Evolutionary conservation across 2,888 invertebrate species (phyloP).

Genomic region (Dascillus cervinus): DNA sequence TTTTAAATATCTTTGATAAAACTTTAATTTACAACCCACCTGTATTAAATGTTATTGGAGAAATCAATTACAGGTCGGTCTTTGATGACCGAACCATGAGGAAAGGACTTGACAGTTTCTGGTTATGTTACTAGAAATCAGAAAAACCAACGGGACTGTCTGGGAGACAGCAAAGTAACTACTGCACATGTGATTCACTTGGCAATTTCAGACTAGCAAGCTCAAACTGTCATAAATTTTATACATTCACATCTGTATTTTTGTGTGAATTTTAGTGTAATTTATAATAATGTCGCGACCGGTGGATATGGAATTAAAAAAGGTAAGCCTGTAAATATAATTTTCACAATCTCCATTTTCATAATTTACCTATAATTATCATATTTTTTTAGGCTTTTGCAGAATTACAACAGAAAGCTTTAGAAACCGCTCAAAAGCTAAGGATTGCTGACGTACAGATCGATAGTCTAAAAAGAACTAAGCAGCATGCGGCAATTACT

Average conservation of each 20-base stretch:
- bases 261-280: too few species aligned
- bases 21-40: neutral
- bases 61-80: constrained; percentile 10
- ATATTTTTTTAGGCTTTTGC: constrained; percentile 56
- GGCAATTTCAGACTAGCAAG: too few species aligned
- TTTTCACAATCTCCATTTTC: too few species aligned
- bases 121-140: too few species aligned
- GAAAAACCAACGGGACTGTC: too few species aligned
- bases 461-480: constrained; percentile 56
- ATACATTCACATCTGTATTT: too few species aligned
- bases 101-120: constrained; percentile 23
- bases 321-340: constrained; percentile 28
- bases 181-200: too few species aligned
- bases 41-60: neutral
- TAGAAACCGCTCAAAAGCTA: constrained; percentile 73
- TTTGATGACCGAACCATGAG: constrained; percentile 27
- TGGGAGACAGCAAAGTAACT: too few species aligned
- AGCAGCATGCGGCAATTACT: constrained; percentile 65
- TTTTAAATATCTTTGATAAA: too few species aligned
- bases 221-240: too few species aligned
- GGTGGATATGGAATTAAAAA: constrained; percentile 42
- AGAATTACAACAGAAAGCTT: constrained; percentile 73
- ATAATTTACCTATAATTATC: neutral
- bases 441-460: constrained; percentile 73
- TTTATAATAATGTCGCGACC: constrained; percentile 28